A percentile compares a stretch with the other conserved stretches of the same genome.
These are phyloP conservation scores for Enteromius fasciolatus DNA, from an alignment of 2,797 vertebrate genomes.

Conservation along the genomic window DNA sequence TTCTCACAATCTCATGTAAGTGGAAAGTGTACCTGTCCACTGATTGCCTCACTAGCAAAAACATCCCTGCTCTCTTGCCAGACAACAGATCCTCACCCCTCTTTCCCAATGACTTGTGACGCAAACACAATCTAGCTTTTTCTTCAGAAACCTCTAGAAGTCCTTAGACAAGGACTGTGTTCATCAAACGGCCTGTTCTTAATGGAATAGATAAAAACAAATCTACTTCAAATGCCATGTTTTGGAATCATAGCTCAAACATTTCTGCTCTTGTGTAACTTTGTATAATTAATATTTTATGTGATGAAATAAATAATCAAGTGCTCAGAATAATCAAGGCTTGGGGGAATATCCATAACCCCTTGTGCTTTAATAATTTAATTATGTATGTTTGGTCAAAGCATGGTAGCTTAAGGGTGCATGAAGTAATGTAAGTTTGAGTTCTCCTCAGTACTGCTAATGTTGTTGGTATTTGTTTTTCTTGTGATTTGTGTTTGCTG, in stretches of 20 bases:
- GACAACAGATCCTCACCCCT: not conserved
- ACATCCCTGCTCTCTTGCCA: conserved; percentile 38
- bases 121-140: conserved; percentile 43
- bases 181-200: conserved; percentile 3
- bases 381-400: not conserved
- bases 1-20: conserved; percentile 56
- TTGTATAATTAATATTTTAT: too few species aligned
- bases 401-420: not conserved
- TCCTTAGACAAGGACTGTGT: conserved; percentile 23
- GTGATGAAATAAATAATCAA: not conserved
- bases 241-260: not conserved
- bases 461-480: not conserved
- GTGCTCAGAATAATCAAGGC: not conserved
- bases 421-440: not conserved
- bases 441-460: not conserved
- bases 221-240: not conserved
- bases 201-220: not conserved
- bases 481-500: not conserved
- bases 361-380: not conserved
- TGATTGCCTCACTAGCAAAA: conserved; percentile 49
- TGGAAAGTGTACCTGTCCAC: conserved; percentile 52
- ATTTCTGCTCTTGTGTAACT: not conserved
- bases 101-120: not conserved
- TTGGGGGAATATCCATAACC: not conserved
- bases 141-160: conserved; percentile 24